Evolutionary conservation across 1,140 invertebrate species (phyloP), one percentile per base, ranked within the genome.

Genomic region (Trachymyrmex septentrionalis): DNA sequence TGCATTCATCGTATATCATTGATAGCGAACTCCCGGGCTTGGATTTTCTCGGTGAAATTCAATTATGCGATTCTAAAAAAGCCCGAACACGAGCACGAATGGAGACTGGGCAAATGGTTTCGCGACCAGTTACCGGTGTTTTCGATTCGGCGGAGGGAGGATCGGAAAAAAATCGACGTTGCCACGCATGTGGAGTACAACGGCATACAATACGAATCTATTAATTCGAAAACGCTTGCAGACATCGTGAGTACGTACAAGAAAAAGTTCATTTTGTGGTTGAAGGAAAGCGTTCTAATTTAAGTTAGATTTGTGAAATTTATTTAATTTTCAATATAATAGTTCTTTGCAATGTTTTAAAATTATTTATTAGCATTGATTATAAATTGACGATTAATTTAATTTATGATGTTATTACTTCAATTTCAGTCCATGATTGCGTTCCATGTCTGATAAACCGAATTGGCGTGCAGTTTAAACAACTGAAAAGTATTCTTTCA

Each of bases 31-130:
- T 30, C 21, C 30, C 24, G 59, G 63, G 14, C 14, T 64, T 71
- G 76, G 71, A 66, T 78, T 72, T 77, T 61, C 30, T 24, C 61
- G 38, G 77, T 48, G 53, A 87, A 72, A 87, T 88, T 88, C 85
- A 84, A 88, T 88, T 88, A 88, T 73, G 69, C 57, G 72, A 88
- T 66, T 67, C 77, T 86, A 66, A 81, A 86, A 88, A 86, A 88
- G 59, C 78, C 16, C 63, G 77, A 81, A 44, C 50, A 57, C 77
- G 63, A 66, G 24, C 48, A 44, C 57, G 57, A 77, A 64, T 19
- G 61, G 30, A 44, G 66, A 69, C 63, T 44, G 30, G 50, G 48
- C 21, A 71, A 81, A 81, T 80, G 53, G n/a, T 44, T 21, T 69
- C 44, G 66, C 30, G 61, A 59, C 85, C n/a, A n/a, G 21, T 57